Evolutionary conservation across 2,888 invertebrate genomes (phyloP), one percentile per base, ranked within the genome.

Genomic region (Aphidoletes aphidimyza): DNA sequence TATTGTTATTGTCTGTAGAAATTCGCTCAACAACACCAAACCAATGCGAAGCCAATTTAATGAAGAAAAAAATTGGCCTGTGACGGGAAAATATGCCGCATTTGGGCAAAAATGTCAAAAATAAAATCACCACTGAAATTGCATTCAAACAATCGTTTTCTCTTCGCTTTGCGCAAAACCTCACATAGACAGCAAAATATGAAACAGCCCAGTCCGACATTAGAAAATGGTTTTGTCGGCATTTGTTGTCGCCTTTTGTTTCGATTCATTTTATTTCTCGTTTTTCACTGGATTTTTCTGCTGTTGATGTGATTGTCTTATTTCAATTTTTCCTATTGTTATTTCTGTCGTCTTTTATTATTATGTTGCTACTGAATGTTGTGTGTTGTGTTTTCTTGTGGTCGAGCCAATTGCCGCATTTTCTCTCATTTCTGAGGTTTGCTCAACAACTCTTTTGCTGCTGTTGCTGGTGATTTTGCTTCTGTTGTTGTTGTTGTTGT

Each of bases 331-430:
- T 69, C 54, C 54, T 54, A 54, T 54, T 54, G 54, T 54, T 54
- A 54, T 54, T 69, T 30, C 69, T 69, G 30, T 69, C 14, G 69
- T 14, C 30, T 69, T 69, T 30, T 69, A 30, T 69, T 30, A 30
- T 30, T 69, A 69, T 69, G 69, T 69, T n/a, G 69, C 69, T 69
- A 69, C 69, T 69, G 69, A 69, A 69, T 69, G 69, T 69, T 69
- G 69, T 81, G 14, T 81, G 37, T 81, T 34, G 81, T n/a, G n/a
- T 81, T 81, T 81, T 81, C 81, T 81, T 81, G 69, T 30, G 69
- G 69, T 81, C 37, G 6, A n/a, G n/a, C n/a, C 22, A 37, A 14
- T n/a, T 81, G 81, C 26, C 17, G 36, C 36, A 36, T 22, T 37
- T 37, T 22, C 81, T 37, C 37, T 81, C 81, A 22, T 81, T 37